Evolutionary conservation across 2,113 vertebrate genomes (phyloP), one percentile per base, ranked within the genome.

Genomic region (Solea senegalensis): DNA sequence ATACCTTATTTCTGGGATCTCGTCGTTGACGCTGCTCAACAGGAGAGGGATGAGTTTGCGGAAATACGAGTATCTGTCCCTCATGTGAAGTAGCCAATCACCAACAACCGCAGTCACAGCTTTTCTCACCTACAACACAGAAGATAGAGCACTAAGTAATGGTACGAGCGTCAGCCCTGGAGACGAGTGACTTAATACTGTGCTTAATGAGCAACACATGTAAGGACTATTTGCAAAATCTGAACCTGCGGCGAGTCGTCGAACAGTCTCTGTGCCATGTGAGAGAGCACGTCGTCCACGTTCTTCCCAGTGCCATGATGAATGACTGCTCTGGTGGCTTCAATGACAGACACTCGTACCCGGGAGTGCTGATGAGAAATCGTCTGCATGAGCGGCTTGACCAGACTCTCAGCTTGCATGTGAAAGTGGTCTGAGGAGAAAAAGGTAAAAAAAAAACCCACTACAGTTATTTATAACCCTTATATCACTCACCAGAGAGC

Each of bases 251-350:
- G 95, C 4, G 97, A 95, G 11, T 96, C 93, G 2, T 99, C 98
- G 74, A 99, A 98, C 12, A 98, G 94, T 10, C 97, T 94, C 88
- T 99, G 98, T 1, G 97, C 96, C 75, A 99, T 84, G 73, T 99
- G 98, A 49, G 96, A 95, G 5, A 98, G 87, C 45, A 98, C 95
- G 4, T 98, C 96, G 1, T 99, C 96, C 85, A 98, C 72, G 0
- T 95, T 95, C 78, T 95, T 98, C 3, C 88, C 96, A 0, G 85
- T 94, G 72, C 97, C 94, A 7, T 94, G 92, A 79, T 94, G 95
- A 86, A 99, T 93, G 71, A 97, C 96, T 0, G 92, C 74, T 48
- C 98, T 96, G 0, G 96, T 95, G 71, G 97, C 95, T 73, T 97
- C 93, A 12, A 97, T 94, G 77, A 92, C 94, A 1, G 95, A 95